These are phyloP conservation scores for Seriola quinqueradiata DNA, from an alignment of 2,113 vertebrate genomes.

Conservation along the genomic window DNA sequence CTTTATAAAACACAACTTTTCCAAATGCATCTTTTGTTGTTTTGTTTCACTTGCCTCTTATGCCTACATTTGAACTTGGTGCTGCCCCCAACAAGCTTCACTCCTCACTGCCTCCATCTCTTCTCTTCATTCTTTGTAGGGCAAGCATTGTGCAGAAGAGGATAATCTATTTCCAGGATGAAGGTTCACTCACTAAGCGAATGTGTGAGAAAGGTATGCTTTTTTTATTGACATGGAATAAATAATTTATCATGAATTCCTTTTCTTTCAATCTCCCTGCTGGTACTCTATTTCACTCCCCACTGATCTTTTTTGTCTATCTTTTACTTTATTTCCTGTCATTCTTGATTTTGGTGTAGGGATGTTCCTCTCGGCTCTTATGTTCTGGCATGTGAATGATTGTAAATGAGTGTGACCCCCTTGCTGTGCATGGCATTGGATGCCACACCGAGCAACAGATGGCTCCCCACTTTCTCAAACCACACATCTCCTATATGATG, in stretches of 20 bases:
- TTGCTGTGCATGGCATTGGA: constrained; percentile 59
- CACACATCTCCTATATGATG: constrained; percentile 30
- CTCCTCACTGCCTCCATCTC: constrained; percentile 24
- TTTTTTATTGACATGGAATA: constrained; percentile 33
- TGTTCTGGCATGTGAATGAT: constrained; percentile 52
- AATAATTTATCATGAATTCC: constrained; percentile 32
- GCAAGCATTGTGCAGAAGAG: constrained; percentile 98
- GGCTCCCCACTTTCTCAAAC: constrained; percentile 23
- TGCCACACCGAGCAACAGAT: constrained; percentile 51
- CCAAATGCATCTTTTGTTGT: not conserved
- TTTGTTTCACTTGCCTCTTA: not conserved
- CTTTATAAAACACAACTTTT: constrained; percentile 3
- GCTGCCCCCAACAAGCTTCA: not conserved
- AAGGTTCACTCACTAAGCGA: constrained; percentile 94
- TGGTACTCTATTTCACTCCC: constrained; percentile 23
- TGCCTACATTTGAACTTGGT: constrained; percentile 8
- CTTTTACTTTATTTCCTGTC: constrained; percentile 27
- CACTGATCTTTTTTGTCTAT: constrained; percentile 15
- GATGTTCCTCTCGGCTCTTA: constrained; percentile 35
- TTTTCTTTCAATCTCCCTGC: constrained; percentile 22
- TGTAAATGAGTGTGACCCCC: constrained; percentile 56
- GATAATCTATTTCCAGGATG: constrained; percentile 98
- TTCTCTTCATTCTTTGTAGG: constrained; percentile 76
- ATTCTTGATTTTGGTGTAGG: constrained; percentile 41
- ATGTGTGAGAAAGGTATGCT: constrained; percentile 96